A percentile compares a stretch with the other conserved stretches of the same genome.
These are phyloP conservation scores for Dinoponera quadriceps DNA, from an alignment of 1,140 invertebrate species.

Conservation along the genomic window DNA sequence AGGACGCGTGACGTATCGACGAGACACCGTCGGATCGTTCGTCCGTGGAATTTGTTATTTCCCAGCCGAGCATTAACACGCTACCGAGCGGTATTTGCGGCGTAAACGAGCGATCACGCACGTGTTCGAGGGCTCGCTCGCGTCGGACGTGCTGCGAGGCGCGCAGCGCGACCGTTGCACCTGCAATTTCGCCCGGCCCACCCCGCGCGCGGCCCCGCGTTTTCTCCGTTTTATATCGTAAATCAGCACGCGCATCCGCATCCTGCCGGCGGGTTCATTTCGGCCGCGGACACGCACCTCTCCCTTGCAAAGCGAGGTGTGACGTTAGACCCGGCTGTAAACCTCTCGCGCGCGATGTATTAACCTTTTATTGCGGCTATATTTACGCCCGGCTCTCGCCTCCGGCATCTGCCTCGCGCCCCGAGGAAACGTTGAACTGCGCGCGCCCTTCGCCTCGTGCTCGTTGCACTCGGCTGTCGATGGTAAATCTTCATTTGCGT, in stretches of 20 bases:
- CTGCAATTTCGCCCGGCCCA: slow-evolving; percentile 51
- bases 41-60: background rate
- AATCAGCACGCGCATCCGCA: slow-evolving; percentile 50
- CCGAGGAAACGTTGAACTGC: slow-evolving; percentile 24
- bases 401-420: slow-evolving; percentile 13
- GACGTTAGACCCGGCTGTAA: slow-evolving; percentile 46
- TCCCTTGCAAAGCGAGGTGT: slow-evolving; percentile 17
- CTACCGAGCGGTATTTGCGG: background rate
- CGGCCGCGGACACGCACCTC: slow-evolving; percentile 31
- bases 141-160: slow-evolving; percentile 6
- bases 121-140: background rate
- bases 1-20: background rate
- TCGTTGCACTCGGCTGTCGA: slow-evolving; percentile 31
- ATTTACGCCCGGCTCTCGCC: slow-evolving; percentile 38
- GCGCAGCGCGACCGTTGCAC: slow-evolving; percentile 12
- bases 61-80: background rate
- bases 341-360: slow-evolving; percentile 42
- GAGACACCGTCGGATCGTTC: background rate
- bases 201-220: slow-evolving; percentile 1
- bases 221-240: slow-evolving; percentile 51
- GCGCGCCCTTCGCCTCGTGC: background rate
- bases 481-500: slow-evolving; percentile 29
- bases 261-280: slow-evolving; percentile 40
- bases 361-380: slow-evolving; percentile 59
- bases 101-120: slow-evolving; percentile 23